Conservation (phyloP, 92 coral and sea anemone genomes). For the Isaurus tuberculatus region DNA sequence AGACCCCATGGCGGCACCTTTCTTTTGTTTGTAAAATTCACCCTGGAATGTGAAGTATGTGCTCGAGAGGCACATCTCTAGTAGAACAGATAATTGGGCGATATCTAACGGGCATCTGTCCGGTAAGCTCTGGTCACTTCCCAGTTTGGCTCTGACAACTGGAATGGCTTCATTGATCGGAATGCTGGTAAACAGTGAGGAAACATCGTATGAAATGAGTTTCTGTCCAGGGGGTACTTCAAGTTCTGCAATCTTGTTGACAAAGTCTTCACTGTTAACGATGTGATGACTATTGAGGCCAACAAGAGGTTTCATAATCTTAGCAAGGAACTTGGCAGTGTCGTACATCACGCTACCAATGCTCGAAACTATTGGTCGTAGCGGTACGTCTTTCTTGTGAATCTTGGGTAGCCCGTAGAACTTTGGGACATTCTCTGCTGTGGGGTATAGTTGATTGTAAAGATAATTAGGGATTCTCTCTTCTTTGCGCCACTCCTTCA, state of each 20-base stretch:
- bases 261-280: conserved; percentile 29
- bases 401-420: conserved; percentile 56
- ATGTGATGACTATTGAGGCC: conserved; percentile 30
- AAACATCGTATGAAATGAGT: conserved; percentile 39
- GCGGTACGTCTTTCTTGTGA: conserved; percentile 32
- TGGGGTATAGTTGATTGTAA: conserved; percentile 33
- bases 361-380: conserved; percentile 48
- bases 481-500: conserved; percentile 30
- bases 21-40: not conserved
- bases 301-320: conserved; percentile 40
- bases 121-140: conserved; percentile 39
- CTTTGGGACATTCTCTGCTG: conserved; percentile 34
- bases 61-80: conserved; percentile 27
- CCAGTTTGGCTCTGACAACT: not conserved
- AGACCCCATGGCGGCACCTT: conserved; percentile 1
- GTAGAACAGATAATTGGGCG: conserved; percentile 49
- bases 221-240: conserved; percentile 34
- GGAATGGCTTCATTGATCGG: conserved; percentile 37
- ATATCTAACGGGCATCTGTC: conserved; percentile 51
- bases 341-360: conserved; percentile 42
- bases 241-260: conserved; percentile 35
- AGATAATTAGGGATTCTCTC: conserved; percentile 7
- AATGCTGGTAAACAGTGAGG: conserved; percentile 39
- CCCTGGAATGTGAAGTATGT: conserved; percentile 8
- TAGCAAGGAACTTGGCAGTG: conserved; percentile 43